A percentile compares a stretch with the other conserved stretches of the same genome.
These are phyloP conservation scores for Athalia rosae DNA, from an alignment of 2,888 invertebrate species.

Conservation along the genomic window DNA sequence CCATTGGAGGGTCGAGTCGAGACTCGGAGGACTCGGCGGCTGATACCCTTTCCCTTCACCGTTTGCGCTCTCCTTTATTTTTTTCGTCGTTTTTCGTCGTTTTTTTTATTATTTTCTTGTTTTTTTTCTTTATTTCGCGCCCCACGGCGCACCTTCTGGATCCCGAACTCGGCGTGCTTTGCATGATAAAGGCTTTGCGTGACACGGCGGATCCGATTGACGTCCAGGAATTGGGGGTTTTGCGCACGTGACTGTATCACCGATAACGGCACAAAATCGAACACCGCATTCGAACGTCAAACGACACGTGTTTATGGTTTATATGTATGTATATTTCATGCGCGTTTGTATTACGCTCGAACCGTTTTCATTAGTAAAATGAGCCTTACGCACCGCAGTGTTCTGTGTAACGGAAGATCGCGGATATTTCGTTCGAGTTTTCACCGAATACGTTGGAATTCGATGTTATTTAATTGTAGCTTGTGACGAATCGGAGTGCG, in stretches of 20 bases:
- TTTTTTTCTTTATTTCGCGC: conserved; percentile 30
- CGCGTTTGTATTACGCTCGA: no score
- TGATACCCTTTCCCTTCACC: conserved; percentile 42
- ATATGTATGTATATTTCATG: no score
- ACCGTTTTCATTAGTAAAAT: no score
- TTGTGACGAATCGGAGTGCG: no score
- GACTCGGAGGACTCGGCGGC: conserved; percentile 6
- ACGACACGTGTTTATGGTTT: no score
- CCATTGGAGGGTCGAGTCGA: conserved; percentile 7
- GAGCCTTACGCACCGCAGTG: no score
- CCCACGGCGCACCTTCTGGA: conserved; percentile 36
- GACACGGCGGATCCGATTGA: conserved; percentile 12
- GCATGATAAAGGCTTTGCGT: conserved; percentile 32
- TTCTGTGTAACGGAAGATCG: no score
- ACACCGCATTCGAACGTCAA: neutral
- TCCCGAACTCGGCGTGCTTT: conserved; percentile 16
- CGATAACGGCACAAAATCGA: conserved; percentile 15
- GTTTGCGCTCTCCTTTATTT: conserved; percentile 37
- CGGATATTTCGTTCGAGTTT: no score
- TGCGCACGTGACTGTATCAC: conserved; percentile 12
- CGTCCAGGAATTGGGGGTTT: conserved; percentile 24
- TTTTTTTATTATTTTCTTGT: conserved; percentile 33
- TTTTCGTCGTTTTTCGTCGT: conserved; percentile 51
- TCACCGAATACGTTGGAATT: no score
- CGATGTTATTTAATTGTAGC: no score